A percentile compares a stretch with the other conserved stretches of the same genome.
Conservation (phyloP, 2,888 invertebrate genomes). For the Agrotis segetum region DNA sequence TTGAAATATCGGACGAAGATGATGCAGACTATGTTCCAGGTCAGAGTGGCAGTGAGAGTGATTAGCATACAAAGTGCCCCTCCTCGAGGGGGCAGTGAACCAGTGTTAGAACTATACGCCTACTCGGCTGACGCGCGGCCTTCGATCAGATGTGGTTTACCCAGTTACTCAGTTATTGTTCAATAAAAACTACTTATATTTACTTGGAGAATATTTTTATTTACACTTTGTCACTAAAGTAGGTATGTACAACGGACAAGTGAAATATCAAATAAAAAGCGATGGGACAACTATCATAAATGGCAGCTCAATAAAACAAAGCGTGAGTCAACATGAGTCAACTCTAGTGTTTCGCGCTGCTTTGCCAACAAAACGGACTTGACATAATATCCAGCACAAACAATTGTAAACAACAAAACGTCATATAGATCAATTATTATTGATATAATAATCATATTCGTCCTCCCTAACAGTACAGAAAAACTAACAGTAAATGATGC, state of each 20-base stretch:
- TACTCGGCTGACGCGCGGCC: constrained; percentile 49
- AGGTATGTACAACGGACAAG: constrained; percentile 84
- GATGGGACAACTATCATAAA: constrained; percentile 68
- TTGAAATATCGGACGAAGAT: constrained; percentile 94
- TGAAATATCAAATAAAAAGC: constrained; percentile 76
- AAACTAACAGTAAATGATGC: constrained; percentile 44
- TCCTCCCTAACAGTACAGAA: constrained; percentile 44
- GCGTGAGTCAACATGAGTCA: constrained; percentile 48
- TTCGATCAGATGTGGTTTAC: constrained; percentile 61
- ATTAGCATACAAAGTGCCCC: constrained; percentile 72
- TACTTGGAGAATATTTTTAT: constrained; percentile 88
- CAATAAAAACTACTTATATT: constrained; percentile 78
- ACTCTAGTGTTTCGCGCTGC: constrained; percentile 37
- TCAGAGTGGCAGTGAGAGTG: constrained; percentile 85
- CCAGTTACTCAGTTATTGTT: constrained; percentile 75
- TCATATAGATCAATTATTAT: constrained; percentile 24
- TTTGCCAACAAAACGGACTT: constrained; percentile 46
- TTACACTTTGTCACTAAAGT: constrained; percentile 85
- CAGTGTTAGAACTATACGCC: constrained; percentile 53
- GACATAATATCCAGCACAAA: constrained; percentile 46
- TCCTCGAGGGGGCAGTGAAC: constrained; percentile 46
- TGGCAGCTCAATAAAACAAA: constrained; percentile 59
- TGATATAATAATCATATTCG: constrained; percentile 43
- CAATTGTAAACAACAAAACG: constrained; percentile 58
- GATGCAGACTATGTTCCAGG: constrained; percentile 92